Percentiles rank a stretch among this genome's conserved stretches.
phyloP scores from a whole-genome alignment of 2,113 vertebrate genomes.

The Nothobranchius furzeri region DNA sequence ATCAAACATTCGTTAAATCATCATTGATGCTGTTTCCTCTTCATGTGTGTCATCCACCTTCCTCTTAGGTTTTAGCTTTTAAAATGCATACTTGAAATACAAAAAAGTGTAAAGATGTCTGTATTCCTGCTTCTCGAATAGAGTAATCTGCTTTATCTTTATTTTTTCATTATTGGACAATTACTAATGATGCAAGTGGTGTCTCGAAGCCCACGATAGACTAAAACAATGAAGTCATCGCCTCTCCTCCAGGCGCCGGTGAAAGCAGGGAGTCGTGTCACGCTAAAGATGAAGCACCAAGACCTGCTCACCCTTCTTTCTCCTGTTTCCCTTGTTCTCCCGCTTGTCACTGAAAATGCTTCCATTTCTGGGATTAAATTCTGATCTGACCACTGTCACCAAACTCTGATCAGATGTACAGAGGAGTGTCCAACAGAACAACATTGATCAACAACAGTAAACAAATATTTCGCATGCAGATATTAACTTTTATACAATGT shows the following conservation, averaged over 20 bases:
- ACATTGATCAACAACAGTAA: too few species aligned
- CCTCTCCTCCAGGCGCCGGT: constrained; percentile 52
- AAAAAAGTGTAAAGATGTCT: neutral
- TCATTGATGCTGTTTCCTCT: neutral
- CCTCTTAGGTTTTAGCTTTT: neutral
- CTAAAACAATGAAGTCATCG: constrained; percentile 63
- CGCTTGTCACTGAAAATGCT: neutral
- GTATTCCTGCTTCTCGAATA: neutral
- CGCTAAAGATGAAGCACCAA: constrained; percentile 45
- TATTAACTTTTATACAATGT: too few species aligned
- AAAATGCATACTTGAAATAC: too few species aligned
- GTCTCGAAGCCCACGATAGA: constrained; percentile 36
- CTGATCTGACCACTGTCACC: too few species aligned
- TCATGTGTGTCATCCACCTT: neutral
- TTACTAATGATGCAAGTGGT: constrained; percentile 14
- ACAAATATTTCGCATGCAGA: too few species aligned
- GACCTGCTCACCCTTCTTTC: constrained; percentile 19
- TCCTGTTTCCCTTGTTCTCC: constrained; percentile 1
- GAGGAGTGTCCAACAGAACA: too few species aligned
- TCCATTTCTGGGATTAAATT: too few species aligned
- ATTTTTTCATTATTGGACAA: constrained; percentile 7
- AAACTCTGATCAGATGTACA: too few species aligned
- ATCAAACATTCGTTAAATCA: neutral
- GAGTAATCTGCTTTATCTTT: neutral
- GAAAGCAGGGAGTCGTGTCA: constrained; percentile 49